Evolutionary conservation across 2,113 vertebrate species (phyloP).

Genomic region (Smithornis capensis): DNA sequence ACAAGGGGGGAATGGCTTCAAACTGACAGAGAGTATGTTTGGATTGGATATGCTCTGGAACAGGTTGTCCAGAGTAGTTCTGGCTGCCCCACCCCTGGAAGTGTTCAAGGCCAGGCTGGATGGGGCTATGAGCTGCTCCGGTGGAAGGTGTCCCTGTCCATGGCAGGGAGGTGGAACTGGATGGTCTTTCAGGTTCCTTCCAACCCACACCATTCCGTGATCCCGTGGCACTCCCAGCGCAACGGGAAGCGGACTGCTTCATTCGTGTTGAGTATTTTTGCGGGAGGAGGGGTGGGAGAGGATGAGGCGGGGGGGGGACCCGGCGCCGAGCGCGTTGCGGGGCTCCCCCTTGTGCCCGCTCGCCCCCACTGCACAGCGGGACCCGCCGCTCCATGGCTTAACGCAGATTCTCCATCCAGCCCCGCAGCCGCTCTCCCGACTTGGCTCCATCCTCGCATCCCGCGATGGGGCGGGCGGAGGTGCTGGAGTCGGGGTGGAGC

Average conservation of each 20-base stretch:
- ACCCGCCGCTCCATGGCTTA: too few species aligned
- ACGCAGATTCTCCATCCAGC: accelerated
- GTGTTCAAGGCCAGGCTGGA: too few species aligned
- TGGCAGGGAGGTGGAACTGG: background rate
- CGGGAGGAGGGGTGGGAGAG: background rate
- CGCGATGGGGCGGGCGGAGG: background rate
- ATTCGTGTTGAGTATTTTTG: background rate
- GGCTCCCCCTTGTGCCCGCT: conserved; percentile 19
- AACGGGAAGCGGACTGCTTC: background rate
- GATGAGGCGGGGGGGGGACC: background rate
- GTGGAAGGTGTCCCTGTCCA: background rate
- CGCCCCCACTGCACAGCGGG: background rate
- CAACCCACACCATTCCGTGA: too few species aligned
- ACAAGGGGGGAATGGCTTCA: background rate
- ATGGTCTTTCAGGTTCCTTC: background rate
- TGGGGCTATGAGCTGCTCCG: background rate
- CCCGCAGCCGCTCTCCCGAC: background rate
- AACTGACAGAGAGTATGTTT: background rate
- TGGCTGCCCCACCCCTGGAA: background rate
- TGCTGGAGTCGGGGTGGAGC: background rate
- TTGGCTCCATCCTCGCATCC: too few species aligned
- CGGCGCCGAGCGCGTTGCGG: background rate
- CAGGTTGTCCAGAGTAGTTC: background rate
- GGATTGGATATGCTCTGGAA: background rate
- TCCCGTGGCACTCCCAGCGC: background rate